A percentile compares a stretch with the other conserved stretches of the same genome.
phyloP scores from a whole-genome alignment of 2,797 vertebrate species.

The Crenuchus spilurus region DNA sequence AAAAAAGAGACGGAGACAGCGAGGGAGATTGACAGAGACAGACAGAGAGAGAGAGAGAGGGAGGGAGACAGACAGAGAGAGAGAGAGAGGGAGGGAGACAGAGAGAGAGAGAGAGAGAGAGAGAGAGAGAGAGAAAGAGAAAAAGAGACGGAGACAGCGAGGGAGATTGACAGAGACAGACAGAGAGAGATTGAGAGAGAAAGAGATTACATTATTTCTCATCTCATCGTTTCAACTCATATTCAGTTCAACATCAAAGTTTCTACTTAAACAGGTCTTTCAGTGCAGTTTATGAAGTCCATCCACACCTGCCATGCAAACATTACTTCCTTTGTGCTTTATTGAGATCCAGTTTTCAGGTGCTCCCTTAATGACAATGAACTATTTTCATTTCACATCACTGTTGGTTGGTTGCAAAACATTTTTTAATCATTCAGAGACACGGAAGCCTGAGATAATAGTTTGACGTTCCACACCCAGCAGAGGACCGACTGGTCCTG shows the following conservation, averaged over 20 bases:
- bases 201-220: too few species aligned
- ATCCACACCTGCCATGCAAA: slow-evolving; percentile 45
- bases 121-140: neutral
- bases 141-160: too few species aligned
- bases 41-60: slow-evolving; percentile 36
- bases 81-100: neutral
- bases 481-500: neutral
- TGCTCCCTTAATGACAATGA: slow-evolving; percentile 14
- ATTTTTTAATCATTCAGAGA: slow-evolving; percentile 32
- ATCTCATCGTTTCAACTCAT: neutral
- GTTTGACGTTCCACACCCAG: slow-evolving; percentile 36
- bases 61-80: slow-evolving; percentile 35
- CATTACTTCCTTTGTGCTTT: slow-evolving; percentile 21
- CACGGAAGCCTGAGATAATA: neutral
- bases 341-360: slow-evolving; percentile 28
- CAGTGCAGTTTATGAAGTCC: neutral
- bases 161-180: too few species aligned
- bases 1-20: too few species aligned
- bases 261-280: slow-evolving; percentile 8
- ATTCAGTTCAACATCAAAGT: slow-evolving; percentile 14
- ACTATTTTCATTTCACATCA: neutral
- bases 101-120: slow-evolving; percentile 21
- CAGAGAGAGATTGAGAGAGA: slow-evolving; percentile 38
- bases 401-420: neutral
- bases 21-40: too few species aligned